These are phyloP conservation scores for Nannospalax galili DNA, from an alignment of 2,113 vertebrate species.

Conservation along the genomic window DNA sequence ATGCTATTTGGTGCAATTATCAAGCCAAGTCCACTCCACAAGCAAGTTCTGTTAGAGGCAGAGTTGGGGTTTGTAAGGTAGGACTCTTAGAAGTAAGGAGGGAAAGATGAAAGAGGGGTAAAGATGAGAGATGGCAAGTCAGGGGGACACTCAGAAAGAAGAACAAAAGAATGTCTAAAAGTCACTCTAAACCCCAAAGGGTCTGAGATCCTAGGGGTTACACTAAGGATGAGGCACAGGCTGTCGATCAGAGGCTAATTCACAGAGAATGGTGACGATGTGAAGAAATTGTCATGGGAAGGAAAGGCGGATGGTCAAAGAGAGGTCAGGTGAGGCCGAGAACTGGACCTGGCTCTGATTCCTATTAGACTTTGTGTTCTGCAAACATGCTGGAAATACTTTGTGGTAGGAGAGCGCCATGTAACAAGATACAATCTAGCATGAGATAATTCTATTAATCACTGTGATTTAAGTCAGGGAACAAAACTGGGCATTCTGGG, in stretches of 20 bases:
- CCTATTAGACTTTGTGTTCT: neutral
- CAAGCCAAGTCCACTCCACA: neutral
- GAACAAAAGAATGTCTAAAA: neutral
- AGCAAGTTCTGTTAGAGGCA: neutral
- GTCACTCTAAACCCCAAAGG: neutral
- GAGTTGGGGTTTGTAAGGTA: neutral
- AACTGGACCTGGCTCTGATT: neutral
- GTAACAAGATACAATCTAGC: neutral
- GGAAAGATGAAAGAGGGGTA: neutral
- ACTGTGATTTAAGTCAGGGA: neutral
- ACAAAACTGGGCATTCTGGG: neutral
- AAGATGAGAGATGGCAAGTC: neutral
- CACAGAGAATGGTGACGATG: neutral
- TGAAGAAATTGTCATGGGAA: neutral
- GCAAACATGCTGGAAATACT: neutral
- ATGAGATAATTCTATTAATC: slow-evolving; percentile 22
- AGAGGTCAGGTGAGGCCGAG: neutral
- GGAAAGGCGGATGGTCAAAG: neutral
- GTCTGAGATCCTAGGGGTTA: neutral
- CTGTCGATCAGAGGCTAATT: neutral
- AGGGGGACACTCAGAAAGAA: neutral
- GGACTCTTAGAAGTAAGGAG: neutral
- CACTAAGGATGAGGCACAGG: neutral
- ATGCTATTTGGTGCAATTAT: neutral
- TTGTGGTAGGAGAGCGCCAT: neutral